A percentile compares a stretch with the other conserved stretches of the same genome.
These are phyloP conservation scores for Lepus timidus DNA, from an alignment of 2,113 vertebrate species.

Conservation along the genomic window DNA sequence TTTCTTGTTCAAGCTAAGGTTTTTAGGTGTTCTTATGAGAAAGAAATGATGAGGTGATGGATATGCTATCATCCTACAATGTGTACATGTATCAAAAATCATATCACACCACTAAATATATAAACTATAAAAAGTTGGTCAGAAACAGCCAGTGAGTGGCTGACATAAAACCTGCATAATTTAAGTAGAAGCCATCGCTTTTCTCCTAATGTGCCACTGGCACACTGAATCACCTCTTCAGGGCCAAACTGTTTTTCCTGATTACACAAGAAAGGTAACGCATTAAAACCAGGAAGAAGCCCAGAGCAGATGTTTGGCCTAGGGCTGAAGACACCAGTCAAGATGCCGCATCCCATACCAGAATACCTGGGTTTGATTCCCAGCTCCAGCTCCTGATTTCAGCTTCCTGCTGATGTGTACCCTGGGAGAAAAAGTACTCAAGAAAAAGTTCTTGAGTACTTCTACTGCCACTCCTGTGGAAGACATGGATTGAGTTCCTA, in stretches of 20 bases:
- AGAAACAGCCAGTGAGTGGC: not conserved
- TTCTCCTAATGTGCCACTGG: not conserved
- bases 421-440: too few relatives aligned
- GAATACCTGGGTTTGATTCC: too few relatives aligned
- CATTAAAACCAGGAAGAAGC: not conserved
- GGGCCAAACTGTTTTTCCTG: not conserved
- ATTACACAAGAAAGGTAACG: not conserved
- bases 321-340: too few relatives aligned
- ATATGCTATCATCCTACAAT: not conserved
- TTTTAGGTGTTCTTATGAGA: not conserved
- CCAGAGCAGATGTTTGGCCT: too few relatives aligned
- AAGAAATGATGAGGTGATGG: not conserved
- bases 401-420: too few relatives aligned
- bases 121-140: not conserved
- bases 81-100: not conserved
- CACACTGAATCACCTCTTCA: slow-evolving; percentile 13
- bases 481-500: too few relatives aligned
- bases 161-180: not conserved
- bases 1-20: not conserved
- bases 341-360: too few relatives aligned
- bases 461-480: too few relatives aligned
- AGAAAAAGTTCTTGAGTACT: too few relatives aligned
- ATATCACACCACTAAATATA: not conserved
- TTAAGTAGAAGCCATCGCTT: not conserved
- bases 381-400: too few relatives aligned